Evolutionary conservation across 2,797 vertebrate genomes (phyloP), one percentile per base, ranked within the genome.

Genomic region (Eleutherodactylus coqui): DNA sequence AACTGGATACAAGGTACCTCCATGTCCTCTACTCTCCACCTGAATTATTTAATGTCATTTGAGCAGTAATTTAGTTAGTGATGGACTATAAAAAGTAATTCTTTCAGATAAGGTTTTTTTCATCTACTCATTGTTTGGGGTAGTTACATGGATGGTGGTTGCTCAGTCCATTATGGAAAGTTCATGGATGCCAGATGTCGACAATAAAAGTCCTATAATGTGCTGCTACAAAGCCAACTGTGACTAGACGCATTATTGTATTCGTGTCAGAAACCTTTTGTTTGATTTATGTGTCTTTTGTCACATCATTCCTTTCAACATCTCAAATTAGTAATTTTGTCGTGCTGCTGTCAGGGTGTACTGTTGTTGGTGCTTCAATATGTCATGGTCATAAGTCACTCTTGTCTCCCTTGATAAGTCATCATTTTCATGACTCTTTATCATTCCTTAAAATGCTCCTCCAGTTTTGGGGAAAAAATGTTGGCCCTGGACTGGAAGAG

Each of bases 91-190:
- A 45, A 75, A 29, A 53, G 34, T 76, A 53, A 53, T 76, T 47
- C 49, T 53, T 19, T 55, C 16, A 55, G 32, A n/a, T 27, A 17
- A 1, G 34, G 19, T 36, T n/a, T n/a, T 58, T 79, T 21, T 60
- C 27, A 64, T 47, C 77, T 19, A 17, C 55, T 45, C 41, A 62
- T 79, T 79, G 53, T 60, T 79, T 64, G 14, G 16, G 38, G 38
- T 45, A 45, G 13, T 29, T 79, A 41, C 38, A 45, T 43, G 17
- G 58, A 32, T 79, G n/a, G 47, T 4, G 19, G 58, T 8, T 64
- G 55, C 24, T 43, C 3, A 29, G 24, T 79, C 36, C 77, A 62
- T 79, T 62, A 62, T 79, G 77, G 41, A 64, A 64, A 79, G 32
- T 13, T 79, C 55, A 27, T 62, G 77, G 38, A 62, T 19, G 32